These are phyloP conservation scores for Petrolisthes cinctipes DNA, from an alignment of 2,888 invertebrate genomes.

Conservation along the genomic window DNA sequence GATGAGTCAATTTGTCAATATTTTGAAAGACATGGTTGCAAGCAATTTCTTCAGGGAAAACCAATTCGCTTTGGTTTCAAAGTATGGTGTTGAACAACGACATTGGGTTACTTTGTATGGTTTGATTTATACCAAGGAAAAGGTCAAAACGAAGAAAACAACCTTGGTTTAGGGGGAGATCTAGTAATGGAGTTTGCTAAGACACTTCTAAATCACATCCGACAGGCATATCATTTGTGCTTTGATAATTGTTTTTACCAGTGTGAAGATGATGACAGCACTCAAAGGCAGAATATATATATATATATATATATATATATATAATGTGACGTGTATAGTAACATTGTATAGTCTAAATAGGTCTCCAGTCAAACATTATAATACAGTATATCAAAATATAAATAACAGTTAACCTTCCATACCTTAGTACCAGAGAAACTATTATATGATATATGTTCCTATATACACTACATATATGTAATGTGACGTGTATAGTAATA, in stretches of 20 bases:
- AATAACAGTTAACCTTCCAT: too few relatives aligned
- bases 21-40: slow-evolving; percentile 68
- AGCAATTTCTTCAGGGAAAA: slow-evolving; percentile 68
- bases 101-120: slow-evolving; percentile 68
- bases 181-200: slow-evolving; percentile 65
- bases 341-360: too few relatives aligned
- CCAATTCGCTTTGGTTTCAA: slow-evolving; percentile 68
- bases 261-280: slow-evolving; percentile 65
- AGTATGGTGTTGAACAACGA: slow-evolving; percentile 67
- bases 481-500: too few relatives aligned
- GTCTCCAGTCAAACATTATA: too few relatives aligned
- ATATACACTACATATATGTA: too few relatives aligned
- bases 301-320: too few relatives aligned
- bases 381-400: too few relatives aligned
- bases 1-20: slow-evolving; percentile 68
- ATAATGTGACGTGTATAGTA: too few relatives aligned
- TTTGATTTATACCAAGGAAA: slow-evolving; percentile 68
- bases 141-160: slow-evolving; percentile 55
- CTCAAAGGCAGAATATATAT: slow-evolving; percentile 64
- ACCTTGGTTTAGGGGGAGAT: slow-evolving; percentile 65
- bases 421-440: too few relatives aligned
- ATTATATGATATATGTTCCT: too few relatives aligned
- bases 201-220: slow-evolving; percentile 29
- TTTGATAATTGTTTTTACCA: slow-evolving; percentile 67
- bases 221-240: slow-evolving; percentile 66